Percentiles rank a stretch among this genome's conserved stretches.
phyloP scores from a whole-genome alignment of 2,888 invertebrate genomes.

The Stenodera caucasica region DNA sequence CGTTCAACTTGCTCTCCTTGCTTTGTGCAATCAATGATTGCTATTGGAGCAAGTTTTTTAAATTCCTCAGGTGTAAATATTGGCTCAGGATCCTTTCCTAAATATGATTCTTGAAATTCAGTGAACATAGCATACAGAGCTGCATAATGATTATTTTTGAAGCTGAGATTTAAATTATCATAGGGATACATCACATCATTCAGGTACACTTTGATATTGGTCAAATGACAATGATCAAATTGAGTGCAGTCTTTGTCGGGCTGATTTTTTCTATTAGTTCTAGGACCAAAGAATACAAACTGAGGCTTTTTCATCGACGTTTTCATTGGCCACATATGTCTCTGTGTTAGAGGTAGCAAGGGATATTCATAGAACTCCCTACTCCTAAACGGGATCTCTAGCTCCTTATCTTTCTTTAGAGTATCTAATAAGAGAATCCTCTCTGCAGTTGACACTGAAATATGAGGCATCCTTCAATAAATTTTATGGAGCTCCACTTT shows the following conservation, averaged over 20 bases:
- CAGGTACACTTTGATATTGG: slow-evolving; percentile 46
- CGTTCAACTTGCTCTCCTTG: no score
- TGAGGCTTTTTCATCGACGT: slow-evolving; percentile 19
- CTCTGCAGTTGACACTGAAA: slow-evolving; percentile 11
- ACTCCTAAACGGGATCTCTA: slow-evolving; percentile 20
- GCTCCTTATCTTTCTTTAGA: neutral
- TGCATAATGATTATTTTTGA: slow-evolving; percentile 36
- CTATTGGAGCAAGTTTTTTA: no score
- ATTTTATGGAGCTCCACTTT: slow-evolving; percentile 9
- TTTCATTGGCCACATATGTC: slow-evolving; percentile 26
- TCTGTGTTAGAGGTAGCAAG: slow-evolving; percentile 14
- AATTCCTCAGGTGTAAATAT: no score
- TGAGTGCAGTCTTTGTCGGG: slow-evolving; percentile 31
- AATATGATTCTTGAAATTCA: slow-evolving; percentile 37
- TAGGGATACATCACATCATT: slow-evolving; percentile 49
- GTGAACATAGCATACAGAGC: slow-evolving; percentile 39
- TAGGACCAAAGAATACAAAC: slow-evolving; percentile 13
- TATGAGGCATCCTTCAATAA: slow-evolving; percentile 25
- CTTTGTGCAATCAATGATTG: no score
- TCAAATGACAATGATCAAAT: slow-evolving; percentile 41
- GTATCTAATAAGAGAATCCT: slow-evolving; percentile 3
- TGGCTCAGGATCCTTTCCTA: slow-evolving; percentile 8
- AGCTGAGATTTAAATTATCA: slow-evolving; percentile 44
- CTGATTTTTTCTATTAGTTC: neutral
- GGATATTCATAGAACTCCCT: slow-evolving; percentile 26